Percentiles rank a stretch among this genome's conserved stretches.
phyloP scores from a whole-genome alignment of 2,113 vertebrate species.

The Mormoops blainvillei region DNA sequence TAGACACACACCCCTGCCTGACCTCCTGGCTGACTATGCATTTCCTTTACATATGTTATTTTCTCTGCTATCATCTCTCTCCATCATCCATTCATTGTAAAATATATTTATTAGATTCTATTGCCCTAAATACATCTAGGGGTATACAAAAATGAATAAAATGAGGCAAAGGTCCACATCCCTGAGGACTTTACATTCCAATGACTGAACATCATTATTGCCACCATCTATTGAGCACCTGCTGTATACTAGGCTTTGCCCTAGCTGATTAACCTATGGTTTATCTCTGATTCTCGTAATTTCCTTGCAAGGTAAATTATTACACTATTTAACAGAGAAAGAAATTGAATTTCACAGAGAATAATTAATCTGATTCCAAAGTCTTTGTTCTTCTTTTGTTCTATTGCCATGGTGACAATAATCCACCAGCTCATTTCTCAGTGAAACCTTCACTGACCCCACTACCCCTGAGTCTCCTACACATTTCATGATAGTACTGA shows the following conservation, averaged over 20 bases:
- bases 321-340: neutral
- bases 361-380: neutral
- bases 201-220: neutral
- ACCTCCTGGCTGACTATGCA: neutral
- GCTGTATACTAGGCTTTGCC: too few relatives aligned
- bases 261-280: too few relatives aligned
- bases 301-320: neutral
- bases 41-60: neutral
- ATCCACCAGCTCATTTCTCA: neutral
- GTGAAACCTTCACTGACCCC: neutral
- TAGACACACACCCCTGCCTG: neutral
- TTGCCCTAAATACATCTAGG: neutral
- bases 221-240: neutral
- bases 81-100: neutral
- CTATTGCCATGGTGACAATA: too few relatives aligned
- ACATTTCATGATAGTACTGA: accelerated
- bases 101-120: neutral
- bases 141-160: neutral
- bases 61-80: neutral
- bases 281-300: neutral
- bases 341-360: neutral
- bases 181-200: neutral
- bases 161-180: neutral
- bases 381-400: neutral
- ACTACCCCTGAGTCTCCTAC: neutral